Percentiles rank a stretch among this genome's conserved stretches.
These are phyloP conservation scores for Dromius quadrimaculatus DNA, from an alignment of 2,888 invertebrate genomes.

Conservation along the genomic window DNA sequence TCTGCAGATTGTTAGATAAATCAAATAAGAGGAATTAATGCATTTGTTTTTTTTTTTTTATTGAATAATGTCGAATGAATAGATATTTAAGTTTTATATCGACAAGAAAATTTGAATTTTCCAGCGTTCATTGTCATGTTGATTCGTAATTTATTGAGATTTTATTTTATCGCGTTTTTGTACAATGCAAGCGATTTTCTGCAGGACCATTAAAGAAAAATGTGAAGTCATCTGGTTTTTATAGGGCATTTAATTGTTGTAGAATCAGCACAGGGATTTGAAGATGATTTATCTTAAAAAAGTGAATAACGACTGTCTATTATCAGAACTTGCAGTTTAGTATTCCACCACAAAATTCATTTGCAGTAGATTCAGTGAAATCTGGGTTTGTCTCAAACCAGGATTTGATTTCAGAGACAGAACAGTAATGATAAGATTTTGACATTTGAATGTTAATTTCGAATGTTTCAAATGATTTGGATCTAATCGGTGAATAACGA, in stretches of 20 bases:
- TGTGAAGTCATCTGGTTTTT: slow-evolving; percentile 38
- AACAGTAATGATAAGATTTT: too few species aligned
- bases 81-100: slow-evolving; percentile 34
- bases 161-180: slow-evolving; percentile 18
- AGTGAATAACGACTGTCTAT: slow-evolving; percentile 9
- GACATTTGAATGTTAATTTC: too few species aligned
- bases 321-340: too few species aligned
- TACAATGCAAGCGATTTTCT: slow-evolving; percentile 1
- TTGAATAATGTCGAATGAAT: slow-evolving; percentile 12
- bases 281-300: slow-evolving; percentile 13
- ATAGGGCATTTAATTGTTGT: slow-evolving; percentile 23
- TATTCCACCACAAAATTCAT: too few species aligned
- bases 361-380: too few species aligned
- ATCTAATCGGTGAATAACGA: too few species aligned
- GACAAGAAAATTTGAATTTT: slow-evolving; percentile 32
- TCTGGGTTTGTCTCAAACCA: too few species aligned
- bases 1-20: not conserved
- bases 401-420: too few species aligned
- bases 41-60: not conserved
- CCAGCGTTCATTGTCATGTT: slow-evolving; percentile 24
- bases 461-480: too few species aligned
- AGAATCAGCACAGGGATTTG: slow-evolving; percentile 22
- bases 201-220: slow-evolving; percentile 3
- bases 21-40: not conserved
- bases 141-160: slow-evolving; percentile 28